Base-by-base conservation (phyloP, 1,140 invertebrate genomes). In the Zaprionus lachaisei region DNA sequence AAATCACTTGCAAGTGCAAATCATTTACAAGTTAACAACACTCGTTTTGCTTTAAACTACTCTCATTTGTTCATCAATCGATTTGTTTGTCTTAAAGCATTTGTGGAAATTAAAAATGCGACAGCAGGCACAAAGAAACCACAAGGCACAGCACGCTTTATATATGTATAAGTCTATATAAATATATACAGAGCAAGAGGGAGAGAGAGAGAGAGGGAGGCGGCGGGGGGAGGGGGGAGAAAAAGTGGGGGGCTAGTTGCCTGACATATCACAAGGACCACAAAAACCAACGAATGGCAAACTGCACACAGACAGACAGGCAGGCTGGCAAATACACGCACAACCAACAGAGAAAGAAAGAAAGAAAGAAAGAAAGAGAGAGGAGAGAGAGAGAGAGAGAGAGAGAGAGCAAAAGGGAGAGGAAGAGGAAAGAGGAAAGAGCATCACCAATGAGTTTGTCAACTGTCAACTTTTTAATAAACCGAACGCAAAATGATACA, bases 381-480 rank as follows among this genome's bases (percentile, higher is more conserved):
- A 3, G n/a, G 24, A 5, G 37, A 1, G 37, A 1, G 0, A 20
- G 20, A 20, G 20, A 65, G 49, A 5, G 20, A 22, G 26, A 51
- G n/a, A 14, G 5, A 64, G 47, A 38, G 6, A 34, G 12, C 31
- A 1, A 62, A 5, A 60, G 17, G 14, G 5, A 7, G 11, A 56
- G 9, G 24, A 17, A 2, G 7, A 55, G 22, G 20, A 24, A n/a
- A n/a, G n/a, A n/a, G n/a, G n/a, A n/a, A n/a, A 51, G 61, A 26
- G 37, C 47, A 9, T 65, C 54, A 63, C 63, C 78, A 75, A 84
- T 90, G 85, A 89, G 84, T 90, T 90, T 89, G 85, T 89, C 85
- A 90, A 90, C 81, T 81, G 85, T 70, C 77, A 80, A 89, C 85
- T 90, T 89, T 89, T 90, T 89, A 89, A 89, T 89, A 89, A 84